A percentile compares a stretch with the other conserved stretches of the same genome.
Conservation (phyloP, 2,888 invertebrate species). For the Pherbina coryleti region DNA sequence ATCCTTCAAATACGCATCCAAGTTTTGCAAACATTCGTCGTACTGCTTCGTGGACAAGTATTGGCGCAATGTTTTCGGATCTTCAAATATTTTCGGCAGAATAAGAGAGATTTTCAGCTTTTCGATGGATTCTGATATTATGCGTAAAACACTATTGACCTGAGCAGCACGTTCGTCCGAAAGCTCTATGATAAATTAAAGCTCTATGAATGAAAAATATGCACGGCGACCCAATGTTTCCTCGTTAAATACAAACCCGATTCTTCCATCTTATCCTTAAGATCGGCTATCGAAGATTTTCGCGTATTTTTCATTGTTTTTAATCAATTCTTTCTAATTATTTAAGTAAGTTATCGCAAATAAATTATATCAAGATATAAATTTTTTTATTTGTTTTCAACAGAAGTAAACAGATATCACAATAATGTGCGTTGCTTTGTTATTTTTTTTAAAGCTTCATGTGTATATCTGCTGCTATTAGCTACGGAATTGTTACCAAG, state of each 20-base stretch:
- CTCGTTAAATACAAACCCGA: too few relatives aligned
- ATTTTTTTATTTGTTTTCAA: too few relatives aligned
- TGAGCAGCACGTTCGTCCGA: slow-evolving; percentile 53
- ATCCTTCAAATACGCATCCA: slow-evolving; percentile 47
- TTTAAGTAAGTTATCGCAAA: too few relatives aligned
- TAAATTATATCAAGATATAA: too few relatives aligned
- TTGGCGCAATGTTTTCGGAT: slow-evolving; percentile 43
- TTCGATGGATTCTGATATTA: slow-evolving; percentile 51
- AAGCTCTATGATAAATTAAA: slow-evolving; percentile 39
- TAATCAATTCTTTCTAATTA: too few relatives aligned
- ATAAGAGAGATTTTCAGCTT: slow-evolving; percentile 53
- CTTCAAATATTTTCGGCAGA: slow-evolving; percentile 51
- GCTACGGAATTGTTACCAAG: background rate
- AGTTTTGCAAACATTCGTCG: slow-evolving; percentile 42
- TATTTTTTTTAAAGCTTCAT: background rate
- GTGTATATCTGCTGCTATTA: background rate
- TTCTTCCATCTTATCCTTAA: too few relatives aligned
- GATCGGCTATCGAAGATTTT: too few relatives aligned
- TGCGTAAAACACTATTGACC: slow-evolving; percentile 51
- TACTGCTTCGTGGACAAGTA: slow-evolving; percentile 45
- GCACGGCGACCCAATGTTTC: too few relatives aligned
- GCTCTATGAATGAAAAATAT: too few relatives aligned
- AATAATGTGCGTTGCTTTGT: background rate
- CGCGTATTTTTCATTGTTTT: too few relatives aligned
- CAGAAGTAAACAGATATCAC: background rate